Evolutionary conservation across 2,888 invertebrate species (phyloP), one percentile per base, ranked within the genome.

Genomic region (Apoda limacodes): DNA sequence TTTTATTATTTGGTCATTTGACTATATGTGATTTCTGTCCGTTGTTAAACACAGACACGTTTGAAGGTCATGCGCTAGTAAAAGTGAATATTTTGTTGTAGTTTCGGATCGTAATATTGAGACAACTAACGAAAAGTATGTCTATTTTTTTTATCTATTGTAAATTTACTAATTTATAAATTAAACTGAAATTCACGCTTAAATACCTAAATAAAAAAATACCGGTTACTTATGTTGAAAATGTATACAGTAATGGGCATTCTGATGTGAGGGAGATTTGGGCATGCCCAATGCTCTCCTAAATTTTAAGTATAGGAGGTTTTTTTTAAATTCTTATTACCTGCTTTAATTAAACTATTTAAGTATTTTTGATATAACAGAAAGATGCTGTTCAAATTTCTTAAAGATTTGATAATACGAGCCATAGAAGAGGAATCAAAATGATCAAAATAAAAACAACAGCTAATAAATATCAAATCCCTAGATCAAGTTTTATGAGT

Each of bases 281-380:
- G 39, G 39, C 36, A 39, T 39, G 39, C 36, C 39, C 34, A 39
- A 36, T 36, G 32, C 39, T 36, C 29, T 34, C 23, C 31, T 22
- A 21, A 19, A 25, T 17, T 32, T 32, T 17, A 17, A 5, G 5
- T 32, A 26, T 36, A 32, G 30, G 27, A 30, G 19, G 24, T 22
- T 27, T 31, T 31, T 34, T 34, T 25, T 22, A 23, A 25, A 22
- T 23, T 28, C 19, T 31, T 12, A 20, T 28, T 32, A 20, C 25
- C 23, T 32, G 24, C 17, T 17, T 17, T 17, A 17, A 17, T 17
- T 17, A 17, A 17, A 17, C 17, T 17, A 17, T 17, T 17, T 37
- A 28, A 31, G 30, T 26, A 30, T 22, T 34, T 35, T 32, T 34
- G 23, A 14, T n/a, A 25, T 28, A 28, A 20, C 33, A 33, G 34